These are phyloP conservation scores for Siniperca chuatsi DNA, from an alignment of 2,113 vertebrate species.

Conservation along the genomic window DNA sequence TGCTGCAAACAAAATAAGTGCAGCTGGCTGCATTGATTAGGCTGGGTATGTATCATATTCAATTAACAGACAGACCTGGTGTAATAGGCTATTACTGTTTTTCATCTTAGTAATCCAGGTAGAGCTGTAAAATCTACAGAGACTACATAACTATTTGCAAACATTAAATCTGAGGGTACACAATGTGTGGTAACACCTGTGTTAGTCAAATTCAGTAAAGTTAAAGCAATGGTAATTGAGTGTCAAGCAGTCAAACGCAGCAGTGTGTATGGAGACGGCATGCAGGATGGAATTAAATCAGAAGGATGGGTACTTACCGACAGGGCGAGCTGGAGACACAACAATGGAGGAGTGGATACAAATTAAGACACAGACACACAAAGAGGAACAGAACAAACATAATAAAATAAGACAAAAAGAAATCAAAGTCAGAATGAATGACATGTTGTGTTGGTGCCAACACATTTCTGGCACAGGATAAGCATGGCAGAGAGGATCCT, in stretches of 20 bases:
- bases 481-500: constrained; percentile 65
- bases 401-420: constrained; percentile 81
- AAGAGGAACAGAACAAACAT: constrained; percentile 76
- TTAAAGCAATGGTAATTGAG: constrained; percentile 75
- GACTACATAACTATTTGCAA: neutral
- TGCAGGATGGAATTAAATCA: constrained; percentile 89
- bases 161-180: neutral
- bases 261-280: constrained; percentile 80
- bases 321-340: constrained; percentile 97
- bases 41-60: neutral
- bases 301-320: constrained; percentile 99
- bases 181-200: constrained; percentile 22
- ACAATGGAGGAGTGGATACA: constrained; percentile 96
- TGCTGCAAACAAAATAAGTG: neutral
- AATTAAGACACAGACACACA: constrained; percentile 81
- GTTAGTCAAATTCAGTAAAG: constrained; percentile 67
- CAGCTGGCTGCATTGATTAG: neutral
- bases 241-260: constrained; percentile 62
- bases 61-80: neutral
- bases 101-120: constrained; percentile 55
- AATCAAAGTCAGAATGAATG: constrained; percentile 97
- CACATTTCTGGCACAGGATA: constrained; percentile 82
- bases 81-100: constrained; percentile 16
- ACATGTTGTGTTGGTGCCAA: constrained; percentile 84
- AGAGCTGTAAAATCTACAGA: constrained; percentile 3